Evolutionary conservation across 2,113 vertebrate genomes (phyloP).

Genomic region (Forbesichthys papilliferus): DNA sequence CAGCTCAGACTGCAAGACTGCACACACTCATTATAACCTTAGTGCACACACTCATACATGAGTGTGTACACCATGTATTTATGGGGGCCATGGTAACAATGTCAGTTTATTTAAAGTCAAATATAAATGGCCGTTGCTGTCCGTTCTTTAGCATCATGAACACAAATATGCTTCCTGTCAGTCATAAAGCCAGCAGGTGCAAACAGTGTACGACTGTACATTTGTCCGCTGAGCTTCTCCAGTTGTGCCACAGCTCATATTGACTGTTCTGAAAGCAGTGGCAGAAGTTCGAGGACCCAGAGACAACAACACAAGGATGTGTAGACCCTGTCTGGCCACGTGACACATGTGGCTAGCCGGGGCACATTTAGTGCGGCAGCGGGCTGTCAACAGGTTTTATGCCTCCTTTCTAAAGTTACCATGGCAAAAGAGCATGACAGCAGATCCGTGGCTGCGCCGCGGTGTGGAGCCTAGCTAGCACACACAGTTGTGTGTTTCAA

Average conservation of each 20-base stretch:
- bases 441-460: slow-evolving; percentile 27
- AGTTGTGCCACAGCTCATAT: background rate
- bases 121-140: no score
- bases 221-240: background rate
- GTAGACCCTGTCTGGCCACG: slow-evolving; percentile 6
- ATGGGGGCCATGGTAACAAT: no score
- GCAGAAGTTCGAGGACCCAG: slow-evolving; percentile 1
- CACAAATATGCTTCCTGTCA: no score
- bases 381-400: slow-evolving; percentile 40
- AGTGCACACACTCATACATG: no score
- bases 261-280: background rate
- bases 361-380: slow-evolving; percentile 40
- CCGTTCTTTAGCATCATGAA: no score
- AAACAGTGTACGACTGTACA: background rate
- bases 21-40: no score
- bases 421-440: slow-evolving; percentile 59
- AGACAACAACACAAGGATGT: background rate
- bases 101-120: no score
- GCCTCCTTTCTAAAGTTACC: slow-evolving; percentile 60
- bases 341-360: slow-evolving; percentile 1
- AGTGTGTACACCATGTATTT: no score
- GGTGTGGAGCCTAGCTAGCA: slow-evolving; percentile 20
- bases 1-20: no score
- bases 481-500: slow-evolving; percentile 47
- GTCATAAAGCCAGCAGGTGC: background rate